phyloP scores from a whole-genome alignment of 2,797 vertebrate genomes.

The Antennarius maculatus region DNA sequence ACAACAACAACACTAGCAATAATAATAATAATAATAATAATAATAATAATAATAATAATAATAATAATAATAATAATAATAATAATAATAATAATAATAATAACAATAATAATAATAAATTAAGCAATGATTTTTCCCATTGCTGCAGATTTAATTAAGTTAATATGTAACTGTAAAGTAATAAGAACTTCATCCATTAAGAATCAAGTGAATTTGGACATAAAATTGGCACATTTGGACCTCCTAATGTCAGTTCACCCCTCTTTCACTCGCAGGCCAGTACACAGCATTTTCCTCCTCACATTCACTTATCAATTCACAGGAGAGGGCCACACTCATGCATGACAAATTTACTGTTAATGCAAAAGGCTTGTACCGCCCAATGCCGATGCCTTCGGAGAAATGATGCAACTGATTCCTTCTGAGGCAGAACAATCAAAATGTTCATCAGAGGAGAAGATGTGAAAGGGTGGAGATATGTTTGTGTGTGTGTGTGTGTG shows the following conservation, averaged over 20 bases:
- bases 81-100: constrained; percentile 25
- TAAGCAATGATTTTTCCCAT: constrained; percentile 13
- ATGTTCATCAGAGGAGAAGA: constrained; percentile 73
- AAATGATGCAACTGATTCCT: constrained; percentile 77
- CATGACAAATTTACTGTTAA: constrained; percentile 81
- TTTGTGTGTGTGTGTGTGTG: neutral
- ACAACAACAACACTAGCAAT: constrained; percentile 5
- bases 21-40: constrained; percentile 18
- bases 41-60: constrained; percentile 27
- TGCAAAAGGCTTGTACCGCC: constrained; percentile 80
- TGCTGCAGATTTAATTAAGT: constrained; percentile 9
- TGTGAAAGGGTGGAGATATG: constrained; percentile 31
- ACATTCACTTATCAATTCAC: constrained; percentile 72
- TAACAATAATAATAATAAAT: constrained; percentile 22
- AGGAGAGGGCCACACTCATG: constrained; percentile 71
- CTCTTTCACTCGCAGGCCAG: constrained; percentile 43
- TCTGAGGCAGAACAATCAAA: constrained; percentile 73
- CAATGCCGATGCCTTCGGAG: constrained; percentile 70
- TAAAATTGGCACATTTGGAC: constrained; percentile 44
- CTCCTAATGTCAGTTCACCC: constrained; percentile 26
- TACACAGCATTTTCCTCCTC: constrained; percentile 62
- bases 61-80: constrained; percentile 12
- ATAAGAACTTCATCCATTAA: neutral
- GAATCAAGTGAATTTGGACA: constrained; percentile 18
- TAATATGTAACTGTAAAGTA: no score